Base-by-base conservation (phyloP, 2,888 invertebrate species). In the Lasioglossum villosulum region DNA sequence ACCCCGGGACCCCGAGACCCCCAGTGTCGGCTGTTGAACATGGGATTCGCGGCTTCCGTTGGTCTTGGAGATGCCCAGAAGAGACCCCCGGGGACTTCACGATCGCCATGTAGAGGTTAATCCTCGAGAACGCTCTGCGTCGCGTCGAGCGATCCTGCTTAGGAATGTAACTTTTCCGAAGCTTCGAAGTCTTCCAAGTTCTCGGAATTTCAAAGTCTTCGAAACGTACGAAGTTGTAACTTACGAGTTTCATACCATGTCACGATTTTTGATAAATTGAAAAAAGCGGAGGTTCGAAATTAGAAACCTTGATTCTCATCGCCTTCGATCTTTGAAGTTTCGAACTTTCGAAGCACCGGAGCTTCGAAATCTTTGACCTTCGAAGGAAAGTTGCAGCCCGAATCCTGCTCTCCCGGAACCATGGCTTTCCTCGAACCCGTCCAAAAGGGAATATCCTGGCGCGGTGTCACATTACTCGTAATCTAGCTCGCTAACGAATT, bases 391-490 rank as follows among this genome's bases (percentile, higher is more conserved):
- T n/a, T n/a, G n/a, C n/a, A n/a, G n/a, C n/a, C n/a, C n/a, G n/a
- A n/a, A 56, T 80, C 63, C 23, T 37, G 1, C 19, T 23, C 68
- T 16, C 66, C 19, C 71, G 42, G 27, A 81, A 56, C 6, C 39
- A 14, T 23, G 16, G 52, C 34, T 56, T 78, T 76, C 59, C 72
- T 78, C 45, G 63, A 37, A 27, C 23, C n/a, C 70, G 48, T 82
- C 78, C 66, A 83, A 86, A 86, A 78, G 84, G 80, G 81, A 84
- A 86, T 87, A 90, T 78, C 27, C 74, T 5, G 72, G 84, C 79
- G 90, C 48, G 72, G 84, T 78, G 90, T 89, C 89, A 76, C 82
- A 84, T 89, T 89, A 88, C 84, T 89, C 88, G 82, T 82, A 86
- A 86, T 89, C 80, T 82, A 4, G 80, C 70, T 72, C 30, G 72